These are phyloP conservation scores for Aramus guarauna DNA, from an alignment of 2,113 vertebrate species.

Conservation along the genomic window DNA sequence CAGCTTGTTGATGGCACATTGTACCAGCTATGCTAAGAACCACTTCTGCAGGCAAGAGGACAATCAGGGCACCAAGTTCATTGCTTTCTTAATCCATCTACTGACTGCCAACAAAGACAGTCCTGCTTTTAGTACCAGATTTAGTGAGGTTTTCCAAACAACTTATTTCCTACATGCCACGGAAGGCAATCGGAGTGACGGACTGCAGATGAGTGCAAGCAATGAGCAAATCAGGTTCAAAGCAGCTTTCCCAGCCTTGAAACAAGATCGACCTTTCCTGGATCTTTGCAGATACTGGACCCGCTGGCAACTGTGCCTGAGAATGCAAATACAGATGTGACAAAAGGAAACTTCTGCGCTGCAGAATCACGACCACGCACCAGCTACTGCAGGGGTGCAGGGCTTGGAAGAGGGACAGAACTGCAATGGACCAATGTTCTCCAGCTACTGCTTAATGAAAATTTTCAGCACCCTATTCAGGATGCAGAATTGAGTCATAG, in stretches of 20 bases:
- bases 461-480: neutral
- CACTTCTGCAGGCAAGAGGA: neutral
- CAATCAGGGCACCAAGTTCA: neutral
- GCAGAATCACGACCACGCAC: fast-evolving
- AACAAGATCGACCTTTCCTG: neutral
- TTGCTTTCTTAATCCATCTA: neutral
- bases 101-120: neutral
- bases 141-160: neutral
- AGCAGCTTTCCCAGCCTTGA: neutral
- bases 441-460: neutral
- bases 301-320: neutral
- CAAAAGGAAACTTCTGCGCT: neutral
- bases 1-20: neutral
- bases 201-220: neutral
- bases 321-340: neutral
- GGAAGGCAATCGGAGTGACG: neutral
- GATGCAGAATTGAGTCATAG: neutral
- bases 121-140: neutral
- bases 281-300: neutral
- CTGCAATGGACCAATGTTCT: neutral
- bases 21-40: neutral
- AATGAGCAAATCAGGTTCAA: neutral
- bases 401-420: neutral
- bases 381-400: neutral
- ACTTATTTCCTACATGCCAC: neutral